These are phyloP conservation scores for Cephalopterus ornatus DNA, from an alignment of 2,113 vertebrate genomes.

Conservation along the genomic window DNA sequence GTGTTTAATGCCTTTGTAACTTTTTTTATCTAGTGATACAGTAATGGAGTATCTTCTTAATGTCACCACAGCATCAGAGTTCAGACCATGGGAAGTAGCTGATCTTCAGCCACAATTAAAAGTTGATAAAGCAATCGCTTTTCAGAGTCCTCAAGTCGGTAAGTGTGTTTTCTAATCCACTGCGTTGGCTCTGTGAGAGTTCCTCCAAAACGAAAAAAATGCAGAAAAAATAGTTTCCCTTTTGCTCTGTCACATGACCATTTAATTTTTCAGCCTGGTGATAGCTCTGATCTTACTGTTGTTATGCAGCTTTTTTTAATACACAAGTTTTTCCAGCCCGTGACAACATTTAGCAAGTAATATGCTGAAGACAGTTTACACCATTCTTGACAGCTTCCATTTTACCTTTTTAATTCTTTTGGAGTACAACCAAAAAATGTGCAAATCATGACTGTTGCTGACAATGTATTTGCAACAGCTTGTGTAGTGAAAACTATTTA, in stretches of 20 bases:
- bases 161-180: slow-evolving; percentile 21
- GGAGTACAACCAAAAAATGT: background rate
- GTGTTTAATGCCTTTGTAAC: background rate
- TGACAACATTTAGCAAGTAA: background rate
- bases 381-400: background rate
- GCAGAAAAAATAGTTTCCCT: background rate
- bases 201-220: background rate
- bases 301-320: background rate
- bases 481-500: background rate
- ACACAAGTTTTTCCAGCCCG: background rate
- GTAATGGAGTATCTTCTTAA: slow-evolving; percentile 98
- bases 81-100: slow-evolving; percentile 90
- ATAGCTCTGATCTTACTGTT: background rate
- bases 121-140: slow-evolving; percentile 83
- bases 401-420: background rate
- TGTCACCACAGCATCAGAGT: slow-evolving; percentile 93
- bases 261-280: background rate
- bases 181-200: background rate
- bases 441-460: background rate
- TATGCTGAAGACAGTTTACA: background rate
- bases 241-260: background rate
- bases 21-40: slow-evolving; percentile 79
- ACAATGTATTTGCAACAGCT: background rate
- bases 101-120: slow-evolving; percentile 78
- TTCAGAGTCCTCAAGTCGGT: slow-evolving; percentile 85